phyloP scores from a whole-genome alignment of 2,113 vertebrate genomes.

The Gallinago paraguaiae region DNA sequence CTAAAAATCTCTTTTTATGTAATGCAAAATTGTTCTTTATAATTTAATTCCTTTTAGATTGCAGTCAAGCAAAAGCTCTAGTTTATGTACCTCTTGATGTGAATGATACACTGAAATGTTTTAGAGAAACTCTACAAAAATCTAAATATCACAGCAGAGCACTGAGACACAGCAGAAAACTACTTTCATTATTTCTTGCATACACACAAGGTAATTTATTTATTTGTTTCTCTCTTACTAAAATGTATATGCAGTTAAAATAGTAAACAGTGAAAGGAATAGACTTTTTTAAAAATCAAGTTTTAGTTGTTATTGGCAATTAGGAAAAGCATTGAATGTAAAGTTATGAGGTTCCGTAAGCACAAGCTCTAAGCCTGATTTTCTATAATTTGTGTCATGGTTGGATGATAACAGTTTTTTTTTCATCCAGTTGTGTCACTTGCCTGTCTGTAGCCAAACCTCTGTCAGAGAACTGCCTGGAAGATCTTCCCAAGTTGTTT shows the following conservation, averaged over 20 bases:
- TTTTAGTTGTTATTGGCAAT: background rate
- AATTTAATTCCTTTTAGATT: constrained; percentile 69
- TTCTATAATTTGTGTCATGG: background rate
- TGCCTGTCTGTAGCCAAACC: background rate
- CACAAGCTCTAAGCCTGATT: background rate
- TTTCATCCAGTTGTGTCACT: background rate
- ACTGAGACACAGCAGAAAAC: constrained; percentile 85
- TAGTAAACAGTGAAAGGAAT: background rate
- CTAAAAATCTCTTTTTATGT: background rate
- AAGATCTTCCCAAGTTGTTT: background rate
- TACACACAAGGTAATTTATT: constrained; percentile 82
- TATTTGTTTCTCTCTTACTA: background rate
- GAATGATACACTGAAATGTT: constrained; percentile 83
- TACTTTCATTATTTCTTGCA: constrained; percentile 84
- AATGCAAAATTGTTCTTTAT: background rate
- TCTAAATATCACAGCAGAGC: constrained; percentile 76
- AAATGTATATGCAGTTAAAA: background rate
- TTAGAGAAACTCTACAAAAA: constrained; percentile 82
- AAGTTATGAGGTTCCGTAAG: background rate
- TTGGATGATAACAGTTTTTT: background rate
- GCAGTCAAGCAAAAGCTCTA: constrained; percentile 67
- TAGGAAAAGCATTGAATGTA: background rate
- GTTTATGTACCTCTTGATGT: constrained; percentile 88
- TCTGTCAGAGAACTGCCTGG: background rate
- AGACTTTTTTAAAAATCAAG: background rate